Evolutionary conservation across 1,140 invertebrate genomes (phyloP), one percentile per base, ranked within the genome.

Genomic region (Bombus superbus): DNA sequence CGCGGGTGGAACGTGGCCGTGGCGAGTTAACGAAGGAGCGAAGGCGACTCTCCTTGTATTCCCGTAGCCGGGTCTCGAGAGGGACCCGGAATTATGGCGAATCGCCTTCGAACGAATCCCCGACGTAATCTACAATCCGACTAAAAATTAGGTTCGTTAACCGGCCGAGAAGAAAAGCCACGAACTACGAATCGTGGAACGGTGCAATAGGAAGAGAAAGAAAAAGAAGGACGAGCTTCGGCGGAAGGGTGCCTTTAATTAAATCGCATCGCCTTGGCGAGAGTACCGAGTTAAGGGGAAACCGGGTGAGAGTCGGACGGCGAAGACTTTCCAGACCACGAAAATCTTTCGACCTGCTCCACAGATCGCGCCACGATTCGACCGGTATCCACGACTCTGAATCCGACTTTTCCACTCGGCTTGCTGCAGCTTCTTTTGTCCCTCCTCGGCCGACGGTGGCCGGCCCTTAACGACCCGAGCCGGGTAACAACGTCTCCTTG

Each of bases 71-170:
- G 25, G 28, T 59, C 74, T 88, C 73, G 79, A 68, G 86, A 68
- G 81, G 83, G 82, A 47, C 13, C 69, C 44, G 75, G 76, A 87
- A 87, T 88, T 89, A 91, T 78, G 81, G 76, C 40, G 86, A 85
- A 84, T 88, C 86, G 86, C 89, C 81, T 88, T 75, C 77, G 79
- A 81, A 87, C 66, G 88, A 83, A 88, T 82, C 80, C 81, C 77
- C 83, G 68, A 73, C 77, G 86, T 85, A 88, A 91, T 90, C 85
- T 86, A 89, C 86, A 87, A 85, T 87, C 85, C 82, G 72, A 88
- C 83, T 83, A 86, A 90, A 91, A 92, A 92, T 91, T 92, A 89
- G 86, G 83, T 88, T 92, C 87, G 89, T 92, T 90, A 90, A 88
- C 81, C 83, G 87, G 44, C 74, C 64, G 53, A 59, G 81, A 89